These are phyloP conservation scores for Brienomyrus longianalis DNA, from an alignment of 2,113 vertebrate genomes.

Conservation along the genomic window DNA sequence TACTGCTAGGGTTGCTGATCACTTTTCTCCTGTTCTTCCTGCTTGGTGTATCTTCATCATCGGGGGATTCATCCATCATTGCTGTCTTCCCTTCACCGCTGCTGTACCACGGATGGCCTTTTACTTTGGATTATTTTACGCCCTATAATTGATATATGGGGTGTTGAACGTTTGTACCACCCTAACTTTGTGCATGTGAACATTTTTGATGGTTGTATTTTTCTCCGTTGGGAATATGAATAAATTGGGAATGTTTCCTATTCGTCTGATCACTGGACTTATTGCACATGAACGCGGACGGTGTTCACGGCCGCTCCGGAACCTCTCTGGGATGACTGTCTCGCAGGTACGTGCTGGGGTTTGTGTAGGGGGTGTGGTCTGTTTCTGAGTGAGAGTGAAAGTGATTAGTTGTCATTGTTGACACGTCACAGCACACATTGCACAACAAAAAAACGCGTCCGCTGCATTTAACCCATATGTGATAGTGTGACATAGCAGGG, in stretches of 20 bases:
- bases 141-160: constrained; percentile 1
- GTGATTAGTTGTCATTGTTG: no score
- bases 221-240: constrained; percentile 28
- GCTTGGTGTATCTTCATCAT: constrained; percentile 31
- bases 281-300: constrained; percentile 28
- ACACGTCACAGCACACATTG: no score
- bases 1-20: constrained; percentile 69
- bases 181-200: constrained; percentile 8
- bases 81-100: constrained; percentile 14
- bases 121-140: constrained; percentile 9
- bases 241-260: constrained; percentile 40
- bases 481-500: no score
- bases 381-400: neutral
- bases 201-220: neutral
- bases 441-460: no score
- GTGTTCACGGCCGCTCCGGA: constrained; percentile 27
- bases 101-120: constrained; percentile 9
- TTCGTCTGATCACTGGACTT: constrained; percentile 43
- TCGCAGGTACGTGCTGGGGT: constrained; percentile 52
- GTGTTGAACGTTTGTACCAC: neutral
- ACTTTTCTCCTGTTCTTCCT: constrained; percentile 76
- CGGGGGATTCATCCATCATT: constrained; percentile 10
- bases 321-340: constrained; percentile 47
- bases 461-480: no score
- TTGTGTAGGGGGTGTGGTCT: neutral